Conservation (phyloP, 2,113 vertebrate species). For the Ctenomys sociabilis region DNA sequence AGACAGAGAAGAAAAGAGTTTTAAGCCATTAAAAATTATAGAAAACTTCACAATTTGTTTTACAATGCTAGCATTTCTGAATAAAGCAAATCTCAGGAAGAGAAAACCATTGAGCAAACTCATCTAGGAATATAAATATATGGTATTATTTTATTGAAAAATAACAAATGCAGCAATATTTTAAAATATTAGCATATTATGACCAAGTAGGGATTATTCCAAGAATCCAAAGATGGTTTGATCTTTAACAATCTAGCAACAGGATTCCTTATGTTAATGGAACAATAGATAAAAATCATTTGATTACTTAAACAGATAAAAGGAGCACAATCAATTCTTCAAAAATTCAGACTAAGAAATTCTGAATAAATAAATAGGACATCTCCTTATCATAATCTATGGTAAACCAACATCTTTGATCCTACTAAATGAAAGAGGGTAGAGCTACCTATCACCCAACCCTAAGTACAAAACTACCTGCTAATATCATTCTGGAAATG, state of each 20-base stretch:
- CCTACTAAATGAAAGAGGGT: not conserved
- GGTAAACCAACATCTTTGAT: not conserved
- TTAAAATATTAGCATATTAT: not conserved
- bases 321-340: not conserved
- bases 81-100: not conserved
- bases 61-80: not conserved
- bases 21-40: not conserved
- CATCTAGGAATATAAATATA: not conserved
- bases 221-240: conserved; percentile 48
- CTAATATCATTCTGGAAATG: not conserved
- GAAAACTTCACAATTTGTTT: not conserved
- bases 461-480: not conserved
- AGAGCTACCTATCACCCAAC: not conserved
- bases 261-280: not conserved
- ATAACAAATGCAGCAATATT: not conserved
- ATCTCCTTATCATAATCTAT: not conserved
- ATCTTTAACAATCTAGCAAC: not conserved
- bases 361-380: not conserved
- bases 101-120: not conserved
- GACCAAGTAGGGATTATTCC: not conserved
- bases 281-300: not conserved
- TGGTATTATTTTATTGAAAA: not conserved
- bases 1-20: too few relatives aligned
- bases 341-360: not conserved
- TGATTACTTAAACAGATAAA: not conserved